Evolutionary conservation across 2,113 vertebrate species (phyloP).

Genomic region (Copsychus sechellarum): DNA sequence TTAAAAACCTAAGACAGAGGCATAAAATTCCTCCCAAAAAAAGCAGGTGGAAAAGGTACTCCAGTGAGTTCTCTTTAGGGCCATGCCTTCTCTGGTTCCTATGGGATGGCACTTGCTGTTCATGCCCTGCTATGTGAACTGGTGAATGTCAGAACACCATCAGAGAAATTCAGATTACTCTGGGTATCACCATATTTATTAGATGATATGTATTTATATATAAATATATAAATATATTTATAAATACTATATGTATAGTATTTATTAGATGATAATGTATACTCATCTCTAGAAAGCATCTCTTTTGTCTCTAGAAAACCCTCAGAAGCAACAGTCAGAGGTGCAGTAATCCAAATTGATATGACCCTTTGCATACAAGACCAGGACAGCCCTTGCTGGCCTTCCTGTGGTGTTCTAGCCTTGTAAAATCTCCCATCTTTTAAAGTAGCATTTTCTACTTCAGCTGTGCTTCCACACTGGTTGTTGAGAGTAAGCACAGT

Average conservation of each 20-base stretch:
- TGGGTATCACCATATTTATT: neutral
- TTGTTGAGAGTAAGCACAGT: slow-evolving; percentile 15
- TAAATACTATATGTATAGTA: too few relatives aligned
- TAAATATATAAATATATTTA: too few relatives aligned
- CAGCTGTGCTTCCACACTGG: neutral
- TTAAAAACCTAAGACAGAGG: neutral
- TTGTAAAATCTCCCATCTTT: neutral
- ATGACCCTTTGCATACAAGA: neutral
- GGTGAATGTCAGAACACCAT: neutral
- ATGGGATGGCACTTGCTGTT: neutral
- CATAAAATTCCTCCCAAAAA: neutral
- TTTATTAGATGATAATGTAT: neutral
- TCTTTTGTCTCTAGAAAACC: neutral
- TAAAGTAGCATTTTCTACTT: neutral
- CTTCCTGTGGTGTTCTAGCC: neutral
- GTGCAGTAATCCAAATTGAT: neutral
- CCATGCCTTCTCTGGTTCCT: neutral
- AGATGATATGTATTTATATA: neutral
- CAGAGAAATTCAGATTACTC: neutral
- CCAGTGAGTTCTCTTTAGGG: neutral
- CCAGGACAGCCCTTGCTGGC: neutral
- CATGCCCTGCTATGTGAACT: neutral
- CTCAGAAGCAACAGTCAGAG: neutral
- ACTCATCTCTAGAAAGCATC: neutral
- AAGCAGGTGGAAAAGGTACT: neutral